These are phyloP conservation scores for Colossoma macropomum DNA, from an alignment of 2,113 vertebrate species.

Conservation along the genomic window DNA sequence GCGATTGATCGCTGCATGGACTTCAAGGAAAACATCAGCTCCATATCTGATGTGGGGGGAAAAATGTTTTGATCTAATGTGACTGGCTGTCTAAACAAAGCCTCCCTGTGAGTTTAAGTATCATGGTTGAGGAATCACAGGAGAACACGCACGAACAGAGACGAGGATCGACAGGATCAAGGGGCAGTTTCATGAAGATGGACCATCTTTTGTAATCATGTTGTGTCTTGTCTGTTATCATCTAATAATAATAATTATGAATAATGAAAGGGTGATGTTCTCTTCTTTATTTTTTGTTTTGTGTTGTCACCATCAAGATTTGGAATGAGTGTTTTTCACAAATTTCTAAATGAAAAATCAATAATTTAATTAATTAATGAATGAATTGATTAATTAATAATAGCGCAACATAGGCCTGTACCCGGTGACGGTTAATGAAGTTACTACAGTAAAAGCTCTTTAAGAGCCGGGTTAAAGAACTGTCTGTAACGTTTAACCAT, in stretches of 20 bases:
- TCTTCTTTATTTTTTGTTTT: background rate
- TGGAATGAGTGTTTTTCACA: background rate
- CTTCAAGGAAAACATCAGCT: constrained; percentile 9
- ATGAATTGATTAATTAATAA: too few species aligned
- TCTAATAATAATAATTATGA: background rate
- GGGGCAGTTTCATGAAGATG: background rate
- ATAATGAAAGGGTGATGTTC: background rate
- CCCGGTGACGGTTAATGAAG: too few species aligned
- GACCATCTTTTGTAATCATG: background rate
- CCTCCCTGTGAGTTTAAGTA: background rate
- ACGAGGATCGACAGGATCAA: background rate
- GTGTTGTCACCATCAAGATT: background rate
- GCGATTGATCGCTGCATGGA: too few species aligned
- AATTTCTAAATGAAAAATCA: too few species aligned
- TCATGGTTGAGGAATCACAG: background rate
- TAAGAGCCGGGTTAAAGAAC: too few species aligned
- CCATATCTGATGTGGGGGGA: background rate
- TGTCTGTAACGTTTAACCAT: too few species aligned
- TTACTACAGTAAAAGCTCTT: too few species aligned
- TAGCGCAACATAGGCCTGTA: too few species aligned
- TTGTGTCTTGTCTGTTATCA: background rate
- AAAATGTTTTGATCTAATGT: constrained; percentile 5
- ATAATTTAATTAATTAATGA: too few species aligned
- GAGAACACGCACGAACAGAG: background rate
- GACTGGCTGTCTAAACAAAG: constrained; percentile 15